Evolutionary conservation across 2,888 invertebrate species (phyloP), one percentile per base, ranked within the genome.

Genomic region (Cyaniris semiargus): DNA sequence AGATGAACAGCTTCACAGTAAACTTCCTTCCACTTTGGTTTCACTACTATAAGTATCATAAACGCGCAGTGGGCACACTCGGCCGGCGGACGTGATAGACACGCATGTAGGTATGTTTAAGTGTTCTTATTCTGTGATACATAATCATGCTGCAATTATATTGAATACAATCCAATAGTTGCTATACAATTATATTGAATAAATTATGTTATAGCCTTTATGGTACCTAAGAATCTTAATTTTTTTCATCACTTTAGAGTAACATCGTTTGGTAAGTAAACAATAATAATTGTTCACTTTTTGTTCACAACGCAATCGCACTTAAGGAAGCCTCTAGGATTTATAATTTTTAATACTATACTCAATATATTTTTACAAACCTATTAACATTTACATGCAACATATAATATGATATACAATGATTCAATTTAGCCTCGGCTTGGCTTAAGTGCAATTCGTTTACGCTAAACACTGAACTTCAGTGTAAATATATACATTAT

Each of bases 191-290:
- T 48, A 23, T 72, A 71, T 76, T 31, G 38, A 21, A 56, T 76
- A 56, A 70, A 76, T 76, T 71, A 76, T 66, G 76, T 38, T 66
- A 44, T 48, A 72, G 72, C 72, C 72, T 72, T 72, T 48, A 72
- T 23, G 38, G 48, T 44, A 23, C 23, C 23, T 44, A 72, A 48
- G 48, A 72, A 44, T 10, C 44, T 44, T 44, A 3, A 44, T 44
- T 44, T 44, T n/a, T 72, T 44, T n/a, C 38, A 44, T 48, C 23
- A 72, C 23, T 44, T 38, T 44, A 38, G 10, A 18, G n/a, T 44
- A 44, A 72, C 38, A 23, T 48, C 10, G 21, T 31, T 66, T 60
- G 15, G 10, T 23, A 23, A 72, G 21, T 21, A 72, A 70, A 71
- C 71, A 71, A 71, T 44, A 21, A 71, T 44, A 6, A 21, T 71